These are phyloP conservation scores for Scarus forsteni DNA, from an alignment of 2,797 vertebrate genomes.

Conservation along the genomic window DNA sequence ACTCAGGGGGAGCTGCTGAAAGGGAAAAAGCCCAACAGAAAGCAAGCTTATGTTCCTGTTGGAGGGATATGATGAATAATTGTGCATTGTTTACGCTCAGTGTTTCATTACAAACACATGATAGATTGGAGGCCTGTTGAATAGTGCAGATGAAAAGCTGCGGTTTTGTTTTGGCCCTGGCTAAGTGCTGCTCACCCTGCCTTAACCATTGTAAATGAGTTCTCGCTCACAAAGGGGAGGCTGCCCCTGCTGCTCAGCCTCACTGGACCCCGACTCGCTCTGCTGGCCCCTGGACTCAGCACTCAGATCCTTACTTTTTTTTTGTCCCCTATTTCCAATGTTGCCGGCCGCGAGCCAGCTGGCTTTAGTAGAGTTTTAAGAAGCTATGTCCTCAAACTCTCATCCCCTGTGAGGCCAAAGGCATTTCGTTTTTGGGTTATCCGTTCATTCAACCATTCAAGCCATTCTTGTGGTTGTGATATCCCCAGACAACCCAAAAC, in stretches of 20 bases:
- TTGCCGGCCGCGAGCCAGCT: constrained; percentile 61
- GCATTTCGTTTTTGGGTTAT: too few relatives aligned
- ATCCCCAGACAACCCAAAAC: too few relatives aligned
- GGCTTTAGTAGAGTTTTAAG: constrained; percentile 71
- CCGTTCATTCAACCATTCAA: too few relatives aligned
- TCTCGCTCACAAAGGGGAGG: constrained; percentile 47
- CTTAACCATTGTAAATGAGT: constrained; percentile 64
- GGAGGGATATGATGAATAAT: constrained; percentile 44
- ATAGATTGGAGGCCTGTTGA: constrained; percentile 38
- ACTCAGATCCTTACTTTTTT: constrained; percentile 50
- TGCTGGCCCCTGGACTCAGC: constrained; percentile 57
- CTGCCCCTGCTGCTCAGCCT: constrained; percentile 41
- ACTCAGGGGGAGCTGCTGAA: constrained; percentile 12
- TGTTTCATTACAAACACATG: constrained; percentile 49
- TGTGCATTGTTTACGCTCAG: constrained; percentile 28
- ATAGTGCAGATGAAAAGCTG: constrained; percentile 51
- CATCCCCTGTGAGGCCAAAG: constrained; percentile 42
- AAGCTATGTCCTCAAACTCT: constrained; percentile 70
- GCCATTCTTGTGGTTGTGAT: too few relatives aligned
- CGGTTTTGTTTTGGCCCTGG: constrained; percentile 2
- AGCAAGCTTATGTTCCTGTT: background rate
- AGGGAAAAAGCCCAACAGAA: constrained; percentile 12
- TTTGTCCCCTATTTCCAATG: constrained; percentile 62
- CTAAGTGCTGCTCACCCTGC: constrained; percentile 46
- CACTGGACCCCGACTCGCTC: constrained; percentile 52